These are phyloP conservation scores for Spodoptera frugiperda DNA, from an alignment of 1,140 invertebrate species.

Conservation along the genomic window DNA sequence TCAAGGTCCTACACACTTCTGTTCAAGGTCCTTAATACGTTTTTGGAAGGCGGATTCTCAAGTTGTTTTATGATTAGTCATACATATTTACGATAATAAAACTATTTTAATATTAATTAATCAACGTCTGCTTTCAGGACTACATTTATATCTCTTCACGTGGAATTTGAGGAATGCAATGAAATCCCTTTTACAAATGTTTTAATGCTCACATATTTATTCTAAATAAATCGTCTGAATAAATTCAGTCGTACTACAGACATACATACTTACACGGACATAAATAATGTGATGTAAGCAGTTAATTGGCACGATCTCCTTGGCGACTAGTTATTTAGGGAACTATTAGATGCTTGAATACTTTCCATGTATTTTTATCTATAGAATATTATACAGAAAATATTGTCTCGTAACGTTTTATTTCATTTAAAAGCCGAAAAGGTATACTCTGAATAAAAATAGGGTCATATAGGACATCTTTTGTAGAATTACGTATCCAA, in stretches of 20 bases:
- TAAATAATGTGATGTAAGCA: constrained; percentile 8
- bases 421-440: neutral
- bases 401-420: neutral
- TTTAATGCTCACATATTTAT: constrained; percentile 25
- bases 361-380: neutral
- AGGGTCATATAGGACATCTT: constrained; percentile 10
- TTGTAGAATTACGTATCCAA: constrained; percentile 9
- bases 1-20: no score
- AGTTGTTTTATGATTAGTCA: constrained; percentile 5
- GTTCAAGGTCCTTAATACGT: neutral
- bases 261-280: constrained; percentile 5
- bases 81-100: neutral
- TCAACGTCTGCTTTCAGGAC: constrained; percentile 31
- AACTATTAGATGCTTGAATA: constrained; percentile 5
- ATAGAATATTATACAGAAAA: no score
- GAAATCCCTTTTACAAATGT: constrained; percentile 18
- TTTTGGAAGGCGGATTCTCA: neutral
- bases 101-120: constrained; percentile 22
- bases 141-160: constrained; percentile 28
- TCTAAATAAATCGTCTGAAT: constrained; percentile 13
- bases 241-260: neutral
- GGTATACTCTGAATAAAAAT: neutral
- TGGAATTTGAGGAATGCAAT: constrained; percentile 21
- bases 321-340: constrained; percentile 21
- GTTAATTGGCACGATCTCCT: constrained; percentile 32